These are phyloP conservation scores for Grallaria varia DNA, from an alignment of 2,113 vertebrate genomes.

Conservation along the genomic window DNA sequence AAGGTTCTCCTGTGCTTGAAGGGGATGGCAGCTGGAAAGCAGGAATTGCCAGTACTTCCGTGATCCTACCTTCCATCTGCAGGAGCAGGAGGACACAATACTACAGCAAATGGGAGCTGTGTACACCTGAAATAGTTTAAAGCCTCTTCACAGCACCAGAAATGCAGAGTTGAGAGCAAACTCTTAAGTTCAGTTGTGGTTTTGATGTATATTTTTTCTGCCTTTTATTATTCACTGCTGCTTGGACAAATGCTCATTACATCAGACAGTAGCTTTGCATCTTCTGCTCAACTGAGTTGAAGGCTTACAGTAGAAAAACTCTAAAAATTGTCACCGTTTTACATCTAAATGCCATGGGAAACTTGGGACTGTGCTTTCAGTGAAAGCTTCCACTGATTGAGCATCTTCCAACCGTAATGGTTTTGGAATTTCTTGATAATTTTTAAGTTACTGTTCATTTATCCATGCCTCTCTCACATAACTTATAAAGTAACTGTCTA, in stretches of 20 bases:
- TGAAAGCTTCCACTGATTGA: neutral
- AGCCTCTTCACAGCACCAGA: fast-evolving
- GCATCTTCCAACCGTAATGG: neutral
- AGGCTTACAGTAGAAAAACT: neutral
- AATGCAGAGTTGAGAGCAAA: neutral
- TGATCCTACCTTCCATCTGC: neutral
- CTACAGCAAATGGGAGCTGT: fast-evolving
- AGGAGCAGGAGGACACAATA: neutral
- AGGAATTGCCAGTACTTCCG: neutral
- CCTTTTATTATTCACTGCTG: neutral
- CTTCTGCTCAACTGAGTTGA: neutral
- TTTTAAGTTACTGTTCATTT: neutral
- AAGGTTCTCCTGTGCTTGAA: neutral
- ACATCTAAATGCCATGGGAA: neutral
- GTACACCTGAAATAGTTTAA: neutral
- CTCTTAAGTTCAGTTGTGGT: neutral
- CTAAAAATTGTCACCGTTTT: neutral
- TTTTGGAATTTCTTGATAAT: neutral
- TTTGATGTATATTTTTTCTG: neutral
- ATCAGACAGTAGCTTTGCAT: neutral
- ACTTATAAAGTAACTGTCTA: neutral
- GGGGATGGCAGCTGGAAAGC: neutral
- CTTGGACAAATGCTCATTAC: neutral
- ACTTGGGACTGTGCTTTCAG: neutral
- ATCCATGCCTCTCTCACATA: neutral